Evolutionary conservation across 2,888 invertebrate genomes (phyloP).

Genomic region (Drosophila colorata): DNA sequence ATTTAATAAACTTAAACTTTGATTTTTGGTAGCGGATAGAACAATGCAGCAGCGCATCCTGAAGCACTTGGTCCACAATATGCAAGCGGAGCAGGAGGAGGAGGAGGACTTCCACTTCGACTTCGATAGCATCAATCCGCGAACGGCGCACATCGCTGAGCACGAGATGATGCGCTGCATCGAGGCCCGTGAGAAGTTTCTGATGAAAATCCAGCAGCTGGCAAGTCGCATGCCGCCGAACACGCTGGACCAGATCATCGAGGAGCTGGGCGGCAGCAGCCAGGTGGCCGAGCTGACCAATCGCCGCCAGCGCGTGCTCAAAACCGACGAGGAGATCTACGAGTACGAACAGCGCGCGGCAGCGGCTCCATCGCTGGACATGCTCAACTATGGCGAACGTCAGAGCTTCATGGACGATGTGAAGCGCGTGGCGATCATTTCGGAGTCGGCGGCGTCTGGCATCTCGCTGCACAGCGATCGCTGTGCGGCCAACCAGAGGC

Average conservation of each 20-base stretch:
- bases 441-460: conserved; percentile 97
- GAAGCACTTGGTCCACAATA: conserved; percentile 37
- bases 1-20: too few species aligned
- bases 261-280: conserved; percentile 94
- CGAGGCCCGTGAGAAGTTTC: conserved; percentile 95
- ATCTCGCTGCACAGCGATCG: conserved; percentile 98
- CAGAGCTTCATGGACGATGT: conserved; percentile 98
- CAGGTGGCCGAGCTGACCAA: conserved; percentile 99
- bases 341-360: conserved; percentile 97
- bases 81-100: conserved; percentile 86
- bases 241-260: conserved; percentile 98
- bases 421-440: conserved; percentile 99
- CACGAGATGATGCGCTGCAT: conserved; percentile 93
- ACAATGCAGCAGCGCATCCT: conserved; percentile 63
- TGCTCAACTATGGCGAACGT: conserved; percentile 96
- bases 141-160: conserved; percentile 27
- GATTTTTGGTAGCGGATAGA: conserved; percentile 40
- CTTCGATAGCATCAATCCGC: conserved; percentile 87
- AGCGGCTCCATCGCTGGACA: conserved; percentile 96
- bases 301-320: conserved; percentile 95
- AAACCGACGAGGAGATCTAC: conserved; percentile 95
- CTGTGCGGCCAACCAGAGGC: conserved; percentile 94
- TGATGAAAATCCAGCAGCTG: conserved; percentile 92
- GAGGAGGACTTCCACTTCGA: conserved; percentile 86
- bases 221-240: conserved; percentile 97